Evolutionary conservation across 2,888 invertebrate genomes (phyloP), one percentile per base, ranked within the genome.

Genomic region (Eristalis arbustorum): DNA sequence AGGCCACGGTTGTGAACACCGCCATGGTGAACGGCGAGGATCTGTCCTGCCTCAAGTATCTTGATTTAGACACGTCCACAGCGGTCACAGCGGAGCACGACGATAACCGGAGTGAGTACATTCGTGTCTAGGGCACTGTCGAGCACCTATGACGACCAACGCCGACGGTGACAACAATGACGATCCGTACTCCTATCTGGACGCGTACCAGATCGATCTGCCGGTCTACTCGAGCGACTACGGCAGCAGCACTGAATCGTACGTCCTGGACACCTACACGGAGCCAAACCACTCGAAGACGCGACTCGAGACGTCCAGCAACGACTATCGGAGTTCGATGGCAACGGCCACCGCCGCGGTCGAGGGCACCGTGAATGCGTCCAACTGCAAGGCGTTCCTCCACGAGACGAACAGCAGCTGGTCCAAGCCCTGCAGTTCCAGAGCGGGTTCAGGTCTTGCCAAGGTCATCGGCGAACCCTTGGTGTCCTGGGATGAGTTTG

Each of bases 331-430:
- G 23, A 87, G 81, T 25, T 72, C 83, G n/a, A 78, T 75, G 62
- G 69, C 78, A 71, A 87, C 87, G 23, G 71, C 78, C 1, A 63
- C 42, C 10, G 11, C 25, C 18, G 67, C n/a, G n/a, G n/a, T n/a
- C 22, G 72, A 76, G 11, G 66, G 37, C 5, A 62, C 25, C 1
- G 22, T 82, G 73, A 22, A 59, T 25, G 25, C 85, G 49, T 88
- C 84, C 40, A 72, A 85, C n/a, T 85, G 74, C 56, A 85, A 82
- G 18, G 49, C 63, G 6, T 81, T 77, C 34, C 69, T 85, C 14
- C 82, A 77, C 61, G 85, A 85, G 56, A 85, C 85, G n/a, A 85
- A 85, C 40, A 85, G 85, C 61, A 81, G 82, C 40, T n/a, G n/a
- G n/a, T n/a, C n/a, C n/a, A n/a, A n/a, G n/a, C n/a, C n/a, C n/a